Conservation (phyloP, 1,140 invertebrate species). For the Lepidurus arcticus region DNA sequence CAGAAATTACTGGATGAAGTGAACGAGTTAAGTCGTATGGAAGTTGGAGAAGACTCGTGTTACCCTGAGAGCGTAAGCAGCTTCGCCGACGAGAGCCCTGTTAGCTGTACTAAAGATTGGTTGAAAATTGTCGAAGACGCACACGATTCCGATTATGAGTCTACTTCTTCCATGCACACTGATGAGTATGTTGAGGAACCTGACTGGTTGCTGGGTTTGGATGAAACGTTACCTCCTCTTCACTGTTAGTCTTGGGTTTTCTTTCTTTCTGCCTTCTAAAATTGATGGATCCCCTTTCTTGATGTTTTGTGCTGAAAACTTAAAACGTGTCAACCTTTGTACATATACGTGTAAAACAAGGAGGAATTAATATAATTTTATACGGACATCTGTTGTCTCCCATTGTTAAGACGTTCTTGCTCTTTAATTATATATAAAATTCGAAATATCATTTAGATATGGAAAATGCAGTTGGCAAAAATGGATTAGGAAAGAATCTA, state of each 20-base stretch:
- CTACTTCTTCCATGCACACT: constrained; percentile 29
- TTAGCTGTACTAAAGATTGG: not conserved
- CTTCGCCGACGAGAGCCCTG: not conserved
- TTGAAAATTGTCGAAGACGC: not conserved
- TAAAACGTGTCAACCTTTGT: no score
- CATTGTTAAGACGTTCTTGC: no score
- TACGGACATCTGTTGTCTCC: not conserved
- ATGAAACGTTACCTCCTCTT: constrained; percentile 19
- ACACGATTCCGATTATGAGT: not conserved
- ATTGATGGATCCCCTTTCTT: not conserved
- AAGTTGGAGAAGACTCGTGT: not conserved
- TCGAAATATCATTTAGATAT: no score
- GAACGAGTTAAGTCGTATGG: constrained; percentile 4
- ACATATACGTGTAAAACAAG: not conserved
- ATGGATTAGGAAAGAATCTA: no score
- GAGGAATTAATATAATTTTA: not conserved
- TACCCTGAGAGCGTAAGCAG: constrained; percentile 18
- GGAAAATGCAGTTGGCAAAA: no score
- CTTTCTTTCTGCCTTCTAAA: not conserved
- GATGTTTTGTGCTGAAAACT: not conserved
- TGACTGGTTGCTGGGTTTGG: constrained; percentile 31
- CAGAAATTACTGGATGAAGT: constrained; percentile 9
- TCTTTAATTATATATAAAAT: no score
- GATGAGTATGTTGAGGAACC: constrained; percentile 32
- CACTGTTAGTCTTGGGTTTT: not conserved